Percentiles rank a stretch among this genome's conserved stretches.
These are phyloP conservation scores for Echeneis naucrates DNA, from an alignment of 2,797 vertebrate genomes.

Conservation along the genomic window DNA sequence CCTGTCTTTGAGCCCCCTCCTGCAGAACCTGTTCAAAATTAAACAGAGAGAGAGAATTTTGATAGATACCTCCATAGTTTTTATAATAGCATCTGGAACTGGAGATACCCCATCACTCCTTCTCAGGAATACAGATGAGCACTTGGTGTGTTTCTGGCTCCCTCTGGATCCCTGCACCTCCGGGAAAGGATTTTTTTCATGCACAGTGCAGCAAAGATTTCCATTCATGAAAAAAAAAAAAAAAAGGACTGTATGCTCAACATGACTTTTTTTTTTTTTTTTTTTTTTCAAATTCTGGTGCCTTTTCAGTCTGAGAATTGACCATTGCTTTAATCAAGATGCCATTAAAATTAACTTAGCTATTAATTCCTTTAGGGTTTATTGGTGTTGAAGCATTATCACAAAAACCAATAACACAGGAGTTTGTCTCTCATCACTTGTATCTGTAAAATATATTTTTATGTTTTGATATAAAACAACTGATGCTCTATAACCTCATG, in stretches of 20 bases:
- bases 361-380: not conserved
- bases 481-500: conserved; percentile 49
- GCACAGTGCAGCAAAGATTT: conserved; percentile 16
- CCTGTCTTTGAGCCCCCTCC: conserved; percentile 13
- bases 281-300: conserved; percentile 7
- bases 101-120: conserved; percentile 33
- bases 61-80: conserved; percentile 49
- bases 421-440: conserved; percentile 33
- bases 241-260: conserved; percentile 13
- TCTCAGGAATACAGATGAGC: conserved; percentile 70
- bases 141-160: conserved; percentile 17
- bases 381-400: conserved; percentile 12
- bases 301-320: conserved; percentile 14
- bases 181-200: not conserved
- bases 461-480: conserved; percentile 36
- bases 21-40: conserved; percentile 45
- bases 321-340: not conserved
- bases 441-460: conserved; percentile 32
- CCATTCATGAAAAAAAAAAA: conserved; percentile 34
- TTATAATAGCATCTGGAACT: conserved; percentile 7
- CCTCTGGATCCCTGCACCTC: not conserved
- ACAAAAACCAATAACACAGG: conserved; percentile 21
- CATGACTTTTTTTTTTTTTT: no score
- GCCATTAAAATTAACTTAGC: conserved; percentile 10
- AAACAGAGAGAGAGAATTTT: conserved; percentile 29